These are phyloP conservation scores for Sebastes diaconus DNA, from an alignment of 2,797 vertebrate species.

Conservation along the genomic window DNA sequence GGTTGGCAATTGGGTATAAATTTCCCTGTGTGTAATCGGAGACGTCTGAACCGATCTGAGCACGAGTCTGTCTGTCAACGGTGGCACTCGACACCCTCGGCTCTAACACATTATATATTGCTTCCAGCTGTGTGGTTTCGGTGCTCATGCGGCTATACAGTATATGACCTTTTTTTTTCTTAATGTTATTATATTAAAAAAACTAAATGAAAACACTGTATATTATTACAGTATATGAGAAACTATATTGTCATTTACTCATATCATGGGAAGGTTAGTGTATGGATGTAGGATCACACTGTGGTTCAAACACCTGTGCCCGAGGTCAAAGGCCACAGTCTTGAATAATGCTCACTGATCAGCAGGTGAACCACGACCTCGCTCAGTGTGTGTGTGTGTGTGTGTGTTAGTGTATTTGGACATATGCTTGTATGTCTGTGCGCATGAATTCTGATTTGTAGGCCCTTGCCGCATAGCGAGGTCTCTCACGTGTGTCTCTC, in stretches of 20 bases:
- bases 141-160: conserved; percentile 10
- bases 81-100: conserved; percentile 52
- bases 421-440: conserved; percentile 21
- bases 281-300: conserved; percentile 1
- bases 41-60: conserved; percentile 49
- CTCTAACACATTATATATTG: conserved; percentile 64
- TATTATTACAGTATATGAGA: conserved; percentile 2
- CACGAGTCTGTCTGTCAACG: conserved; percentile 67
- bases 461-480: conserved; percentile 8
- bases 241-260: conserved; percentile 10
- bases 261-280: conserved; percentile 14
- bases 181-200: conserved; percentile 17
- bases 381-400: neutral
- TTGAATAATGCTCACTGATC: conserved; percentile 34
- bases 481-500: conserved; percentile 28
- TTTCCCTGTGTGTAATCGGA: conserved; percentile 49
- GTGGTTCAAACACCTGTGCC: conserved; percentile 40
- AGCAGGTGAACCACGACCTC: conserved; percentile 40
- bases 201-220: neutral
- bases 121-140: conserved; percentile 66
- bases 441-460: conserved; percentile 24
- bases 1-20: conserved; percentile 5
- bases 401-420: neutral
- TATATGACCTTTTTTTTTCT: neutral
- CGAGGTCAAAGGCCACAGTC: conserved; percentile 29